These are phyloP conservation scores for Amphipyra berbera DNA, from an alignment of 2,888 invertebrate genomes.

Conservation along the genomic window DNA sequence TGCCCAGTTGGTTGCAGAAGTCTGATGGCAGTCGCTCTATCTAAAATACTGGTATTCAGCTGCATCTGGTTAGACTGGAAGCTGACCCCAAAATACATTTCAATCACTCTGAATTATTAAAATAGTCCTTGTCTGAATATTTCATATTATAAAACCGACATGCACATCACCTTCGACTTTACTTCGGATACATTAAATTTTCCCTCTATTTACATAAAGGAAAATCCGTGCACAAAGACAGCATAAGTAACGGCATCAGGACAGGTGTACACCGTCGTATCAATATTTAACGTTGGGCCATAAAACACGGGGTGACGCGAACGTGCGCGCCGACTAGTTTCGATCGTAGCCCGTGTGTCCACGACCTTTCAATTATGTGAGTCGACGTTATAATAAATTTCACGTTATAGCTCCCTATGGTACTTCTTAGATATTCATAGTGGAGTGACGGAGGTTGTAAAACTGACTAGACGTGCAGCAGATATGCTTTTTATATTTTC, in stretches of 20 bases:
- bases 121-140: too few relatives aligned
- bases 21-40: too few relatives aligned
- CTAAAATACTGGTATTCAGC: too few relatives aligned
- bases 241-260: conserved; percentile 28
- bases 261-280: conserved; percentile 54
- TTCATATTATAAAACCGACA: too few relatives aligned
- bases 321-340: conserved; percentile 21
- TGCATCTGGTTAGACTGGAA: too few relatives aligned
- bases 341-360: conserved; percentile 29
- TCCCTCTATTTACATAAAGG: conserved; percentile 16
- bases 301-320: conserved; percentile 59
- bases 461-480: neutral
- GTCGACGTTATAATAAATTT: conserved; percentile 55
- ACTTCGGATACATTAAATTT: too few relatives aligned
- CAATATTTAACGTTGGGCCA: conserved; percentile 64
- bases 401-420: conserved; percentile 22
- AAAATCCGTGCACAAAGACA: conserved; percentile 41
- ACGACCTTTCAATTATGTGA: conserved; percentile 41
- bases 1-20: too few relatives aligned
- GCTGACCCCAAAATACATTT: too few relatives aligned
- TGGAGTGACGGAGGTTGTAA: conserved; percentile 1
- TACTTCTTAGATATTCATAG: conserved; percentile 35
- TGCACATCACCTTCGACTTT: too few relatives aligned
- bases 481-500: conserved; percentile 11
- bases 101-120: too few relatives aligned